These are phyloP conservation scores for Nymphalis urticae DNA, from an alignment of 2,888 invertebrate species.

Conservation along the genomic window DNA sequence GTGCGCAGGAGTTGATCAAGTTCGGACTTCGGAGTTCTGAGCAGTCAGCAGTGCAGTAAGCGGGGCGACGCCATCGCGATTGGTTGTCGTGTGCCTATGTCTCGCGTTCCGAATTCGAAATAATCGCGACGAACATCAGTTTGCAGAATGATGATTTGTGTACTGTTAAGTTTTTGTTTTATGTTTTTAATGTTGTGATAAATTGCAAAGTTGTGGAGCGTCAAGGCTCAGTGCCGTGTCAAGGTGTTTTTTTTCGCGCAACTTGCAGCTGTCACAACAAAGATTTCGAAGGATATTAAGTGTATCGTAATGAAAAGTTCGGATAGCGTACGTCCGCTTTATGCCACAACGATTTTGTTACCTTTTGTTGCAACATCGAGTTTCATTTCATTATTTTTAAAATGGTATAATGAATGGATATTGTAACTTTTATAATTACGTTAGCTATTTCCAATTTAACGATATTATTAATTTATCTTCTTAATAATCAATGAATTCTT, in stretches of 20 bases:
- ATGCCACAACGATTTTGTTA: conserved; percentile 44
- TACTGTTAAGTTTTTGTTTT: conserved; percentile 52
- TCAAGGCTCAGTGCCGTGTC: conserved; percentile 42
- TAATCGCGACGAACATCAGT: conserved; percentile 63
- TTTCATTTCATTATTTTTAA: conserved; percentile 1
- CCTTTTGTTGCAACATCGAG: not conserved
- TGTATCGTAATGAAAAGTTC: conserved; percentile 48
- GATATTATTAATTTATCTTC: not conserved
- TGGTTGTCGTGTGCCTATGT: conserved; percentile 58
- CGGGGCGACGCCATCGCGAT: conserved; percentile 73
- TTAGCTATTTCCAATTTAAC: not conserved
- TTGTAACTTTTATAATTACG: not conserved
- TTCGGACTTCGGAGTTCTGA: conserved; percentile 52
- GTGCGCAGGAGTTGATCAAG: conserved; percentile 73
- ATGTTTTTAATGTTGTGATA: conserved; percentile 33
- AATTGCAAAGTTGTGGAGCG: conserved; percentile 13
- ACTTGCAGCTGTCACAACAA: conserved; percentile 58
- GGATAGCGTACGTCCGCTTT: conserved; percentile 43
- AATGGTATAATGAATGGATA: too few relatives aligned
- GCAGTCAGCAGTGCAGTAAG: conserved; percentile 56
- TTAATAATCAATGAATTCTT: too few relatives aligned
- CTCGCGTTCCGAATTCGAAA: conserved; percentile 64
- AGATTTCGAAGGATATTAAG: conserved; percentile 54
- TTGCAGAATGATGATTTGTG: conserved; percentile 58
- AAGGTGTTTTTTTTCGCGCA: conserved; percentile 52